A percentile compares a stretch with the other conserved stretches of the same genome.
phyloP scores from a whole-genome alignment of 37 sponge, comb jelly and placozoan species.

The Spongilla lacustris region DNA sequence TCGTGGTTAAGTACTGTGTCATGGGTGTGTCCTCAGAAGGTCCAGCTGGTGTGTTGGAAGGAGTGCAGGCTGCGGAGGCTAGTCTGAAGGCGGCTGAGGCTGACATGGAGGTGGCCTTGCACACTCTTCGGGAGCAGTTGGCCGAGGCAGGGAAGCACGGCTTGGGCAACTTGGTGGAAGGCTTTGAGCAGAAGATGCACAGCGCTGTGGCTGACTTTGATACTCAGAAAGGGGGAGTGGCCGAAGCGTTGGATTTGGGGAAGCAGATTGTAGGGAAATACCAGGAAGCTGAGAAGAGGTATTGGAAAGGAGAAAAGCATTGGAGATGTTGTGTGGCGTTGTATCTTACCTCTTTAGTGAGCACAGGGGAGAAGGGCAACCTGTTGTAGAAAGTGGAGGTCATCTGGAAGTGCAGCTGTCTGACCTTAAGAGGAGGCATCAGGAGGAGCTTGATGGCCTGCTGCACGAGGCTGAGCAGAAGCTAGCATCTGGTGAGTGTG shows the following conservation, averaged over 20 bases:
- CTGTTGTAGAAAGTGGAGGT: background rate
- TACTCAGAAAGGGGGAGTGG: background rate
- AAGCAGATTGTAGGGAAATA: background rate
- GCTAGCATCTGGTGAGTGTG: conserved; percentile 33
- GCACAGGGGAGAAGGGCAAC: background rate
- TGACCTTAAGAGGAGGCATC: conserved; percentile 21
- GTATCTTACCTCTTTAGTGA: background rate
- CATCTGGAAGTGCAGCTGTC: conserved; percentile 18
- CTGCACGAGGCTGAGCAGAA: conserved; percentile 20
- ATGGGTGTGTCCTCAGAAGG: background rate
- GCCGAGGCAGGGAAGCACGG: background rate
- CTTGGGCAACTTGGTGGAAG: background rate
- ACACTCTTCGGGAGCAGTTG: background rate
- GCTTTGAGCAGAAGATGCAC: background rate
- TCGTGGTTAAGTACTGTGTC: background rate
- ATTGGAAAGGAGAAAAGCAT: background rate
- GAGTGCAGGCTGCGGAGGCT: background rate
- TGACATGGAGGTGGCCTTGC: background rate
- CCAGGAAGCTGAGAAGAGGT: background rate
- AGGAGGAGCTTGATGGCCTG: conserved; percentile 34
- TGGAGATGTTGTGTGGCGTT: background rate
- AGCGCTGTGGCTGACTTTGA: background rate
- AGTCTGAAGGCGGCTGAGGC: background rate
- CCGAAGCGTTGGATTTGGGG: background rate
- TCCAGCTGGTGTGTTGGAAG: background rate